Conservation (phyloP, 2,888 invertebrate species). For the Listrodromus nycthemerus region DNA sequence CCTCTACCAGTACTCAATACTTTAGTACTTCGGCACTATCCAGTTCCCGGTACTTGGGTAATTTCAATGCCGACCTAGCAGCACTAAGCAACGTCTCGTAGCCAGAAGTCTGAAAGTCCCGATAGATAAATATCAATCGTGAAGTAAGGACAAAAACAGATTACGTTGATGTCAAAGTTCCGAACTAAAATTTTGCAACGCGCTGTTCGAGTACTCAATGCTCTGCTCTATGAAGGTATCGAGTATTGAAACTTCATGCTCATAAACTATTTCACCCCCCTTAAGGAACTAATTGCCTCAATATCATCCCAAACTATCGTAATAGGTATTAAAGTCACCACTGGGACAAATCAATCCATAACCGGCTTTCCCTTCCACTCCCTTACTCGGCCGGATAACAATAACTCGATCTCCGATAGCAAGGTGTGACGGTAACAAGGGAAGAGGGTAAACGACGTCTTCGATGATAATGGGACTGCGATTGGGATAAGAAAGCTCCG, state of each 20-base stretch:
- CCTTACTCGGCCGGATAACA: slow-evolving; percentile 42
- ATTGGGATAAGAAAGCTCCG: background rate
- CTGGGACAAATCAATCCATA: slow-evolving; percentile 47
- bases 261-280: background rate
- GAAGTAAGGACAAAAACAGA: background rate
- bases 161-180: slow-evolving; percentile 21
- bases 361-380: slow-evolving; percentile 33
- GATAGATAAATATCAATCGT: slow-evolving; percentile 30
- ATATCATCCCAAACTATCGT: background rate
- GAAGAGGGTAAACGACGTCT: background rate
- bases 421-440: background rate
- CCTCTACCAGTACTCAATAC: too few species aligned
- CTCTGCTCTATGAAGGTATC: background rate
- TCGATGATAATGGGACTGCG: background rate
- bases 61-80: background rate
- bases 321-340: background rate
- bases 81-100: background rate
- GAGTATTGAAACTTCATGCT: background rate
- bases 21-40: too few species aligned
- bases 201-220: too few species aligned
- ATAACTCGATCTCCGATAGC: slow-evolving; percentile 53
- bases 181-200: slow-evolving; percentile 1
- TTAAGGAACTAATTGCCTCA: background rate
- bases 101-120: background rate
- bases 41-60: too few species aligned